Evolutionary conservation across 53 echinoderm and acorn worm genomes (phyloP).

Genomic region (Echinometra lucunter): DNA sequence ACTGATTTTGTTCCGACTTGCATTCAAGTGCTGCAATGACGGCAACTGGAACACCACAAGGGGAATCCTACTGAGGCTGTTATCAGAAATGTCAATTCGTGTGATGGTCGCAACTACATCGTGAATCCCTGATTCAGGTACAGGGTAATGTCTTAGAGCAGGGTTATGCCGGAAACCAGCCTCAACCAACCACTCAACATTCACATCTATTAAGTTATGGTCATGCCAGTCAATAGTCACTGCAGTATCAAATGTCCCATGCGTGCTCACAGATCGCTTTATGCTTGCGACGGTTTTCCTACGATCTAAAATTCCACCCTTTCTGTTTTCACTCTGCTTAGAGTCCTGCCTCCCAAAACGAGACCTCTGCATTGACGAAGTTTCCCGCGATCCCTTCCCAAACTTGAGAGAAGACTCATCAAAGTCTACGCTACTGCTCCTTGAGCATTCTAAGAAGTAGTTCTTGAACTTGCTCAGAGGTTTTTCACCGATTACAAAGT

Average conservation of each 20-base stretch:
- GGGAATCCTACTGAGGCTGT: slow-evolving; percentile 84
- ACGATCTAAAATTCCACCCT: slow-evolving; percentile 71
- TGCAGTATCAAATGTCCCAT: slow-evolving; percentile 86
- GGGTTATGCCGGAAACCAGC: slow-evolving; percentile 84
- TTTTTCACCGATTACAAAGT: slow-evolving; percentile 77
- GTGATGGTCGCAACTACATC: slow-evolving; percentile 82
- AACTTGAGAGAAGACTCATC: slow-evolving; percentile 42
- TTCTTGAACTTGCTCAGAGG: slow-evolving; percentile 83
- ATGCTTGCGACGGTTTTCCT: slow-evolving; percentile 86
- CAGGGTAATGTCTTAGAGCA: slow-evolving; percentile 78
- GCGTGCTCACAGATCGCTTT: slow-evolving; percentile 80
- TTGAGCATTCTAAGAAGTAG: slow-evolving; percentile 61
- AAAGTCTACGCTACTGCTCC: slow-evolving; percentile 54
- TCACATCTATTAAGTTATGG: slow-evolving; percentile 86
- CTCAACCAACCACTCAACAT: slow-evolving; percentile 89
- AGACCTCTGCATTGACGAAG: slow-evolving; percentile 17
- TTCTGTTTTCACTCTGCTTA: slow-evolving; percentile 29
- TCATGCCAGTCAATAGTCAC: slow-evolving; percentile 98
- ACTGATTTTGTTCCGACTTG: slow-evolving; percentile 88
- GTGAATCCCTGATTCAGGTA: slow-evolving; percentile 74
- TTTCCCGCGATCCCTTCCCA: slow-evolving; percentile 51
- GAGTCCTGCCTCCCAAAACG: slow-evolving; percentile 62
- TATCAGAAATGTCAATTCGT: slow-evolving; percentile 96
- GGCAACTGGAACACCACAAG: slow-evolving; percentile 89
- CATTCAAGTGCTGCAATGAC: slow-evolving; percentile 90